These are phyloP conservation scores for Eufriesea mexicana DNA, from an alignment of 1,140 invertebrate species.

Conservation along the genomic window DNA sequence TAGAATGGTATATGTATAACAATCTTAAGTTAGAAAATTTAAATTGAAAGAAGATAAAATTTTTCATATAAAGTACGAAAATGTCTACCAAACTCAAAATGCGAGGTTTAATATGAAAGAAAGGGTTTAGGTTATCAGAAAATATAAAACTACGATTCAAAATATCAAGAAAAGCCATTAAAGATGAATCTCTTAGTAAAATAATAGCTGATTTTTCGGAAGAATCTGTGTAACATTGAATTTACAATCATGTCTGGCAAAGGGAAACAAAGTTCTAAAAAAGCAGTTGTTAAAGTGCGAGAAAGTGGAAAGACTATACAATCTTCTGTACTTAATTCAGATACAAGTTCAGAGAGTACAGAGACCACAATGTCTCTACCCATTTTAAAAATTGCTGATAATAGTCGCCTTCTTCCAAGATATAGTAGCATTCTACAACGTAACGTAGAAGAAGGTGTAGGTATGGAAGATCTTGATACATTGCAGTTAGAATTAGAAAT, in stretches of 20 bases:
- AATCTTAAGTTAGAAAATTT: background rate
- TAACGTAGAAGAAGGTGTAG: slow-evolving; percentile 85
- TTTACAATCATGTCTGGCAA: slow-evolving; percentile 78
- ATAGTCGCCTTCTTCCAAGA: slow-evolving; percentile 82
- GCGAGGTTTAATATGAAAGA: background rate
- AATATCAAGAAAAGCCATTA: background rate
- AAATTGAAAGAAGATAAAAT: background rate
- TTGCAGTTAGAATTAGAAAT: slow-evolving; percentile 95
- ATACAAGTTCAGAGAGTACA: slow-evolving; percentile 69
- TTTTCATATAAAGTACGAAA: background rate
- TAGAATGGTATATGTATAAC: background rate
- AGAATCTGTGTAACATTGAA: background rate
- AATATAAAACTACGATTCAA: background rate
- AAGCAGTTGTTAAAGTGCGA: slow-evolving; percentile 74
- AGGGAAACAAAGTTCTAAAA: slow-evolving; percentile 80
- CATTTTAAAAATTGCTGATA: slow-evolving; percentile 83
- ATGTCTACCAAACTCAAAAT: background rate
- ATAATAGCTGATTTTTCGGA: too few relatives aligned
- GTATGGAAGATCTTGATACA: slow-evolving; percentile 92
- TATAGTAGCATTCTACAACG: slow-evolving; percentile 84
- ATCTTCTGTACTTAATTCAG: slow-evolving; percentile 60
- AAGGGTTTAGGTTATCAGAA: background rate
- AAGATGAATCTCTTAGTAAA: slow-evolving; percentile 21
- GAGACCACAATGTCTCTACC: slow-evolving; percentile 71
- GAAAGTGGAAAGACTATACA: slow-evolving; percentile 76